A percentile compares a stretch with the other conserved stretches of the same genome.
phyloP scores from a whole-genome alignment of 2,888 invertebrate species.

The Amiota mariae region DNA sequence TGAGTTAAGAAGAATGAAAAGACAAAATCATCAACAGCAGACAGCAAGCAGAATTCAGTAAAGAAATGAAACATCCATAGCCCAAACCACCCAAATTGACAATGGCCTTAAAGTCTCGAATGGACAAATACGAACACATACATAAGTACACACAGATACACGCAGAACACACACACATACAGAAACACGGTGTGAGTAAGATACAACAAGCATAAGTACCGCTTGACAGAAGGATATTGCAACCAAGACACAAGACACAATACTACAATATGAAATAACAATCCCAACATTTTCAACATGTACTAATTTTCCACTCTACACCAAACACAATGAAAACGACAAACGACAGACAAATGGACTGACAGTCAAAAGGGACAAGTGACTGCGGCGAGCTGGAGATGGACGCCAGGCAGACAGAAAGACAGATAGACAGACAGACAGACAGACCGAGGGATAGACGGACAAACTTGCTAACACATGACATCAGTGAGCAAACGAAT shows the following conservation, averaged over 20 bases:
- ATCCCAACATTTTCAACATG: conserved; percentile 61
- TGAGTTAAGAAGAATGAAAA: conserved; percentile 45
- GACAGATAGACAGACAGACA: conserved; percentile 34
- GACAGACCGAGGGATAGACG: conserved; percentile 30
- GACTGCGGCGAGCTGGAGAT: conserved; percentile 11
- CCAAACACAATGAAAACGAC: conserved; percentile 55
- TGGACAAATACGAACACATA: neutral
- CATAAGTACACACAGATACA: neutral
- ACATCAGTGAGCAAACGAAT: conserved; percentile 1
- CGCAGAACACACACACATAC: too few relatives aligned
- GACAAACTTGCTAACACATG: conserved; percentile 27
- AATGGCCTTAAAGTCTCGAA: neutral
- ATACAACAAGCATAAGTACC: conserved; percentile 19
- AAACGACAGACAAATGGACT: neutral
- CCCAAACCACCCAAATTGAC: conserved; percentile 16
- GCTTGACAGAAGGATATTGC: conserved; percentile 21
- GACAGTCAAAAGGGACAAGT: neutral
- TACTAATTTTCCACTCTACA: conserved; percentile 66
- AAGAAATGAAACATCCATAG: neutral
- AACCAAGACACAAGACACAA: conserved; percentile 42
- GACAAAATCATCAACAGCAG: conserved; percentile 44
- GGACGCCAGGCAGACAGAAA: conserved; percentile 34
- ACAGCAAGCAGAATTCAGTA: neutral
- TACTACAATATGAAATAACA: conserved; percentile 49
- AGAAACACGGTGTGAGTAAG: neutral